Evolutionary conservation across 1,140 invertebrate genomes (phyloP).

Genomic region (Philopotamus ludificatus): DNA sequence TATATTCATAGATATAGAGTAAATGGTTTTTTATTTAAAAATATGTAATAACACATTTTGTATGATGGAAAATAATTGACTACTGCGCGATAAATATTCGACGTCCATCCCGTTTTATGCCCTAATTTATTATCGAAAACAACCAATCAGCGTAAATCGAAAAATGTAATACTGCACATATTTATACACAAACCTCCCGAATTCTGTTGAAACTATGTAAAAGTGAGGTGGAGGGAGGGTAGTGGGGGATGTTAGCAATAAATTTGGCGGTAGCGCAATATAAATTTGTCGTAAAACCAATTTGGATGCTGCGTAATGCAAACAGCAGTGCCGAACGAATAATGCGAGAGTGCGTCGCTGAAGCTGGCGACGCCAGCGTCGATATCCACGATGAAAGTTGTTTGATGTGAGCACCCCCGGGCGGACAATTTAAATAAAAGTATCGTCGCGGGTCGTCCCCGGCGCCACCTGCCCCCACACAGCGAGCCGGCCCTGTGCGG

Average conservation of each 20-base stretch:
- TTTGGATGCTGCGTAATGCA: neutral
- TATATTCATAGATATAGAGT: no score
- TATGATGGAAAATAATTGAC: no score
- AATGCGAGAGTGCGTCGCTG: conserved; percentile 11
- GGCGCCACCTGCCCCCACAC: neutral
- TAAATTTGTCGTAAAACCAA: neutral
- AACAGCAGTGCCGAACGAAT: conserved; percentile 16
- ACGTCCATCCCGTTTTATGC: no score
- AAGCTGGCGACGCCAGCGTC: conserved; percentile 28
- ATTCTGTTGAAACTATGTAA: no score
- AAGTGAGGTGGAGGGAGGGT: neutral
- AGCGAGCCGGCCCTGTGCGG: neutral
- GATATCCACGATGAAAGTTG: conserved; percentile 39
- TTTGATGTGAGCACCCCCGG: conserved; percentile 40
- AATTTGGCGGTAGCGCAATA: no score
- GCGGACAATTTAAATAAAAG: conserved; percentile 43
- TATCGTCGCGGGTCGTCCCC: conserved; percentile 24
- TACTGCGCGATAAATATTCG: no score
- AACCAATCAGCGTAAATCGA: no score
- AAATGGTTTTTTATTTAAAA: no score
- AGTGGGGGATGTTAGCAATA: neutral
- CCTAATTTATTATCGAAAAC: no score
- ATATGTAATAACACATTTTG: no score
- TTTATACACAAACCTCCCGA: no score
- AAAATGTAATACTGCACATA: no score